Evolutionary conservation across 2,113 vertebrate genomes (phyloP), one percentile per base, ranked within the genome.

Genomic region (Notarius lentiginosus): DNA sequence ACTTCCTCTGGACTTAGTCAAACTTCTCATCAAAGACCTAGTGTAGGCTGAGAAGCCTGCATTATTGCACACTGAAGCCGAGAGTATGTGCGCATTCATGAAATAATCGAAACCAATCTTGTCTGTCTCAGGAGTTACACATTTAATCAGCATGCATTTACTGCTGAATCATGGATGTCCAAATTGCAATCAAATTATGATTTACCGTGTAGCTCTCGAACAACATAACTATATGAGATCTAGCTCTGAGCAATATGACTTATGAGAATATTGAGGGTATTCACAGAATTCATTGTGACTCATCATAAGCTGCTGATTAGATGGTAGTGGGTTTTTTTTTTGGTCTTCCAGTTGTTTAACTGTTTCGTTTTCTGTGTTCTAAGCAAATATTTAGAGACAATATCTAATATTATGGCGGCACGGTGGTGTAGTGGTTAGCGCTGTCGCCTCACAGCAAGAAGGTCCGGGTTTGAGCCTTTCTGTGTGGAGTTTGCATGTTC

Each of bases 1-100:
- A 88, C 83, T 84, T 83, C 88, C 88, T 72, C 56, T 63, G 88
- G 87, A 87, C 86, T 88, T 86, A 90, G 80, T 90, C 83, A 85
- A 83, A 87, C 63, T 86, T 79, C 72, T 9, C 88, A 90, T 56
- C 66, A 55, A 77, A 70, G 47, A 73, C n/a, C 58, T 84, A 60
- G 60, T 89, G 70, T 88, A 73, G 79, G 86, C 68, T 85, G 58
- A 72, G 10, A 49, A 87, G 41, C 22, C 24, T 70, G 65, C 27
- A 8, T 3, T 81, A 55, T 72, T 84, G 83, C 58, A 82, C 86
- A 82, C 34, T 14, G 8, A 12, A 41, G 63, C 65, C 27, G 47
- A 83, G 83, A 17, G 58, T 77, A 82, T 56, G 68, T 58, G 53
- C 60, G 47, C 73, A 41, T 65, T 86, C 68, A 15, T 73, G 53